A percentile compares a stretch with the other conserved stretches of the same genome.
phyloP scores from a whole-genome alignment of 2,113 vertebrate species.

The Calyptommatus sinebrachiatus region DNA sequence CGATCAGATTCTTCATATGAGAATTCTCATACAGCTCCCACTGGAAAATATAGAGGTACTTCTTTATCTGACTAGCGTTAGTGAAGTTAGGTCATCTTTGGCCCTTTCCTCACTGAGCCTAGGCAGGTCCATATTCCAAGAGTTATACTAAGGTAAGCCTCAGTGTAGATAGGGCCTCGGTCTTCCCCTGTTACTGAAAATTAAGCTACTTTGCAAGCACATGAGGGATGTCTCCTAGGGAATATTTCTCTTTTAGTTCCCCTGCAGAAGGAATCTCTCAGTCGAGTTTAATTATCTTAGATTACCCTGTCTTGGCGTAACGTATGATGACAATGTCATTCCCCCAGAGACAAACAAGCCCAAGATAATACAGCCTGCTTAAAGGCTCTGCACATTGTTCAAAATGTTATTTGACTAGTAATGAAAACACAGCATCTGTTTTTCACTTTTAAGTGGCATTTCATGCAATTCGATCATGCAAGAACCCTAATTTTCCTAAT shows the following conservation, averaged over 20 bases:
- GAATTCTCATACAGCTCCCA: no score
- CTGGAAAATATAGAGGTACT: no score
- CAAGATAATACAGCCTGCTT: not conserved
- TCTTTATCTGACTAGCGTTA: no score
- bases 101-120: no score
- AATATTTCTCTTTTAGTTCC: not conserved
- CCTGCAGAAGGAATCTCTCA: not conserved
- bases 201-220: not conserved
- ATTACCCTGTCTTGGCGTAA: not conserved
- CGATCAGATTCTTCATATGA: no score
- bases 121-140: no score
- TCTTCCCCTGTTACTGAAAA: not conserved
- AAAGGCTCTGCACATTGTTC: not conserved
- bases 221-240: not conserved
- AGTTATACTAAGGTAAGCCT: no score
- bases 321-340: not conserved
- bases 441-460: not conserved
- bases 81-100: no score
- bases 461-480: not conserved
- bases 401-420: not conserved
- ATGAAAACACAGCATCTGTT: not conserved
- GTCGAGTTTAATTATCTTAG: not conserved
- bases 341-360: not conserved
- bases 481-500: not conserved
- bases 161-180: no score